These are phyloP conservation scores for Heliconius erato DNA, from an alignment of 2,888 invertebrate genomes.

Conservation along the genomic window DNA sequence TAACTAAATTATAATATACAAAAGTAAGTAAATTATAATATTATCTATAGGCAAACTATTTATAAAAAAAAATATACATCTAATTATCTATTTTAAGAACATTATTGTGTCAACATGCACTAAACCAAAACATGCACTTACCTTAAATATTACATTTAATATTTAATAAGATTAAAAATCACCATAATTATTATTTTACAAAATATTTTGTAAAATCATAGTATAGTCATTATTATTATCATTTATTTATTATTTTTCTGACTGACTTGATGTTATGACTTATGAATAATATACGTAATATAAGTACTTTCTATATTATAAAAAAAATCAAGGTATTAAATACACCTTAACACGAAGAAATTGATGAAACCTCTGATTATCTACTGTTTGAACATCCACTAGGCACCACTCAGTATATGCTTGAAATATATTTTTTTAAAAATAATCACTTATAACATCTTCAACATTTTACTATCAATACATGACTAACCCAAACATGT, in stretches of 20 bases:
- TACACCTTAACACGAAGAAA: not conserved
- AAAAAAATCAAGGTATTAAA: not conserved
- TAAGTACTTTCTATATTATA: not conserved
- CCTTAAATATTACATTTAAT: no score
- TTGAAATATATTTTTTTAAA: not conserved
- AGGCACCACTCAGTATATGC: not conserved
- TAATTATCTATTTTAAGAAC: not conserved
- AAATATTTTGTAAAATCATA: no score
- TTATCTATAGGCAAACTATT: not conserved
- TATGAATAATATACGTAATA: no score
- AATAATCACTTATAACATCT: not conserved
- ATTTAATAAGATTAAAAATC: no score
- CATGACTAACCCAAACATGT: constrained; percentile 1
- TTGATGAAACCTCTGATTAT: no score
- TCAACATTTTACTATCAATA: not conserved
- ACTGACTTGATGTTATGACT: no score
- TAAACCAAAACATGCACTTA: not conserved
- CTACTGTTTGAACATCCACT: no score
- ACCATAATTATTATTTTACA: no score
- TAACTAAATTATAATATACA: constrained; percentile 4
- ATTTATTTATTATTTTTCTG: no score
- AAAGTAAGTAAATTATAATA: not conserved
- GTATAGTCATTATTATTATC: no score
- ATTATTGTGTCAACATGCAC: not conserved
- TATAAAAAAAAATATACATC: not conserved